These are phyloP conservation scores for Caenorhabditis sinica DNA, from an alignment of 2,888 invertebrate genomes.

Conservation along the genomic window DNA sequence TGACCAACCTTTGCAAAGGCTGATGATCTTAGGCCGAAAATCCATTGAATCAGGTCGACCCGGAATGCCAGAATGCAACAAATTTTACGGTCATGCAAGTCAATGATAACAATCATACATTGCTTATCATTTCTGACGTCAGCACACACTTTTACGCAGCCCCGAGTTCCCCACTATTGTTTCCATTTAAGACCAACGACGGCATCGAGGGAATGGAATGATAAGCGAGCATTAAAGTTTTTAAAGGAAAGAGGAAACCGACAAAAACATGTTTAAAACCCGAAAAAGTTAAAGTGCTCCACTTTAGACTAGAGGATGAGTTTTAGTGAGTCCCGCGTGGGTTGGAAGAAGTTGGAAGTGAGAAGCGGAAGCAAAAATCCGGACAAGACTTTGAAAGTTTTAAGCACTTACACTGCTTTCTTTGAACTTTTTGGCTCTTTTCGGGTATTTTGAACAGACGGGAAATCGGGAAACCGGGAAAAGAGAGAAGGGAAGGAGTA, in stretches of 20 bases:
- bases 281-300: constrained; percentile 36
- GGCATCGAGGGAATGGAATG: constrained; percentile 9
- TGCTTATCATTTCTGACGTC: constrained; percentile 44
- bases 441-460: not conserved
- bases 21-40: not conserved
- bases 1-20: constrained; percentile 11
- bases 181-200: not conserved
- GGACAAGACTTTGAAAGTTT: not conserved
- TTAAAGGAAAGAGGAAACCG: not conserved
- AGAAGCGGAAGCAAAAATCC: constrained; percentile 9
- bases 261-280: constrained; percentile 5
- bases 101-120: constrained; percentile 26
- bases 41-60: not conserved
- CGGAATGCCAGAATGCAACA: constrained; percentile 4
- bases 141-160: constrained; percentile 8
- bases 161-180: constrained; percentile 10
- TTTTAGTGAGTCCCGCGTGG: constrained; percentile 42
- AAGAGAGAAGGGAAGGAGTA: constrained; percentile 5
- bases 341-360: no score
- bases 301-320: constrained; percentile 41
- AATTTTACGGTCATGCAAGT: constrained; percentile 5
- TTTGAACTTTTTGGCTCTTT: constrained; percentile 1
- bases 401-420: constrained; percentile 1
- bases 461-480: not conserved
- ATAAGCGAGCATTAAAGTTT: constrained; percentile 19